These are phyloP conservation scores for Brachypterus glaber DNA, from an alignment of 2,888 invertebrate species.

Conservation along the genomic window DNA sequence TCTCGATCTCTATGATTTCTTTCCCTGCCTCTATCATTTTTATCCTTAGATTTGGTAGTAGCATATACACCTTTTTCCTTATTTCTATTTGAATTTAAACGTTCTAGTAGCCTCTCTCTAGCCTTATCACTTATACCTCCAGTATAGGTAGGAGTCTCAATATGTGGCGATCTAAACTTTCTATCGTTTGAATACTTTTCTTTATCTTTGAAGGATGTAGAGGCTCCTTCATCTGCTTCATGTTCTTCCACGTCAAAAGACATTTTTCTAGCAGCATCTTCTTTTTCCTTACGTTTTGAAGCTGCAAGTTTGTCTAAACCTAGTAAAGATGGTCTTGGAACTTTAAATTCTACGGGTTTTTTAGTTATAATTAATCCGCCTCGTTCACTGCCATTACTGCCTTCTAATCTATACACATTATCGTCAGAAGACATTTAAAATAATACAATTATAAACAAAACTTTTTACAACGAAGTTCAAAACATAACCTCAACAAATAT, in stretches of 20 bases:
- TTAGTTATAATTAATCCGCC: conserved; percentile 67
- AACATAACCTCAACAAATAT: too few species aligned
- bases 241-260: conserved; percentile 49
- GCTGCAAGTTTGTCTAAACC: conserved; percentile 81
- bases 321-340: conserved; percentile 65
- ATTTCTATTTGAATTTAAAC: conserved; percentile 45
- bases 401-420: conserved; percentile 63
- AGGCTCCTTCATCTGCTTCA: conserved; percentile 40
- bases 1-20: conserved; percentile 28
- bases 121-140: conserved; percentile 82
- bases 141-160: conserved; percentile 90
- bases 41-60: conserved; percentile 48
- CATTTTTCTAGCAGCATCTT: conserved; percentile 53
- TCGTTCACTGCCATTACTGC: conserved; percentile 47
- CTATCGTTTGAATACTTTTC: conserved; percentile 37
- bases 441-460: too few species aligned
- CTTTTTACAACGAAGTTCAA: too few species aligned
- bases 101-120: conserved; percentile 59
- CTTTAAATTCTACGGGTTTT: conserved; percentile 58
- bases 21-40: conserved; percentile 38
- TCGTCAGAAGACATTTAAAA: conserved; percentile 41
- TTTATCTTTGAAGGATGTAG: conserved; percentile 24
- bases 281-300: conserved; percentile 54
- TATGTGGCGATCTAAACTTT: conserved; percentile 67
- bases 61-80: conserved; percentile 64